Evolutionary conservation across 2,888 invertebrate species (phyloP), one percentile per base, ranked within the genome.

Genomic region (Mesorhabditis spiculigera): DNA sequence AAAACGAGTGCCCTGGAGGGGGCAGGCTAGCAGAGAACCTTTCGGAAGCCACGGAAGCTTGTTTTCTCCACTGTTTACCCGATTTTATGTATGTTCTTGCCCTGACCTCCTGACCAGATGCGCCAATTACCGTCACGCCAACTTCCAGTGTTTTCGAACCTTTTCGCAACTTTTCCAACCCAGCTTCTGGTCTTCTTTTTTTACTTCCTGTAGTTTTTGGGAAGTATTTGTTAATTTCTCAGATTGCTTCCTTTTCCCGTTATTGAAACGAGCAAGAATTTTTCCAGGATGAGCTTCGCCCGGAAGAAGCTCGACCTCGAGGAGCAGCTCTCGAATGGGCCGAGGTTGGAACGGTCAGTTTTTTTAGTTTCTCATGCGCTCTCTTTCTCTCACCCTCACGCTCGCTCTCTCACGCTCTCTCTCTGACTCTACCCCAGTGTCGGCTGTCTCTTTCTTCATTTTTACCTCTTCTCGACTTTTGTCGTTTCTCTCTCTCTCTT

Each of bases 331-430:
- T 13, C 58, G 58, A 50, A 50, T 50, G 58, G 58, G 58, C 8
- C 58, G 58, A 50, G 58, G n/a, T 13, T 50, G 58, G 58, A 50
- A n/a, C 8, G 58, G 58, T 50, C n/a, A 13, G 50, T 66, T 69
- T 66, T 45, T 45, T 71, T 45, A 45, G 66, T 43, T 63, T 45
- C 43, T 68, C 62, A 42, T 67, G 66, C 67, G 4, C 45, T 50
- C 63, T 67, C 67, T 72, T 67, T 67, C 67, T 63, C 67, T 58
- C 45, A n/a, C n/a, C n/a, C n/a, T n/a, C n/a, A n/a, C n/a, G n/a
- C n/a, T n/a, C n/a, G n/a, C n/a, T n/a, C n/a, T n/a, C n/a, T n/a
- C n/a, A n/a, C n/a, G n/a, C 70, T 43, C 43, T 28, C 63, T 50
- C 8, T 62, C 10, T 63, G 50, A 43, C 68, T 61, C 63, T 62